Evolutionary conservation across 2,797 vertebrate genomes (phyloP).

Genomic region (Squalus acanthias): DNA sequence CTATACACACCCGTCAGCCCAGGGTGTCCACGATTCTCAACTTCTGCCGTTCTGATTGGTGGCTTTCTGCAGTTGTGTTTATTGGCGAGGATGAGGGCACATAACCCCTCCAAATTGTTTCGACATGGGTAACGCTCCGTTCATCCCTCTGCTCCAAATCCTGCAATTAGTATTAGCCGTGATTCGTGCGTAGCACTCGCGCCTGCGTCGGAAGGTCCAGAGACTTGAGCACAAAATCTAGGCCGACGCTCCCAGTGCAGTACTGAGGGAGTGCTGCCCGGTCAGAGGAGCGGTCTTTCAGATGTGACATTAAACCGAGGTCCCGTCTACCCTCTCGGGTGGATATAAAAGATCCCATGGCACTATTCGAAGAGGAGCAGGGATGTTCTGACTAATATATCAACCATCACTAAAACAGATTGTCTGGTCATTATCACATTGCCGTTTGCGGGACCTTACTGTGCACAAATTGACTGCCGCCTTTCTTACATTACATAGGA

Average conservation of each 20-base stretch:
- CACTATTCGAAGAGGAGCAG: background rate
- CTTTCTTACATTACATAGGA: no score
- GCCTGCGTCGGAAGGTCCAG: background rate
- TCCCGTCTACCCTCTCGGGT: background rate
- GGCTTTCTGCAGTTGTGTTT: background rate
- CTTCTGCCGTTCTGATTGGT: no score
- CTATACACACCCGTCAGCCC: background rate
- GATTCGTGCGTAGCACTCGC: background rate
- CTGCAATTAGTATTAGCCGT: background rate
- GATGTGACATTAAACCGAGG: background rate
- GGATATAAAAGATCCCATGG: background rate
- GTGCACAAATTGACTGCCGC: no score
- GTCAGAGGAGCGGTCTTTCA: background rate
- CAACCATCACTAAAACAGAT: background rate
- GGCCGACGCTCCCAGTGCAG: background rate
- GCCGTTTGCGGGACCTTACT: no score
- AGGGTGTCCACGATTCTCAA: no score
- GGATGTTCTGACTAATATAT: background rate
- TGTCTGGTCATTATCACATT: background rate
- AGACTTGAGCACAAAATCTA: background rate
- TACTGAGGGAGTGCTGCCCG: no score
- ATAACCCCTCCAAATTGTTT: background rate
- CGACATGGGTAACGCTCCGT: background rate
- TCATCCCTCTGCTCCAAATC: background rate
- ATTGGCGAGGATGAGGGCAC: background rate